These are phyloP conservation scores for Sylvilagus floridanus DNA, from an alignment of 2,797 vertebrate genomes.

Conservation along the genomic window DNA sequence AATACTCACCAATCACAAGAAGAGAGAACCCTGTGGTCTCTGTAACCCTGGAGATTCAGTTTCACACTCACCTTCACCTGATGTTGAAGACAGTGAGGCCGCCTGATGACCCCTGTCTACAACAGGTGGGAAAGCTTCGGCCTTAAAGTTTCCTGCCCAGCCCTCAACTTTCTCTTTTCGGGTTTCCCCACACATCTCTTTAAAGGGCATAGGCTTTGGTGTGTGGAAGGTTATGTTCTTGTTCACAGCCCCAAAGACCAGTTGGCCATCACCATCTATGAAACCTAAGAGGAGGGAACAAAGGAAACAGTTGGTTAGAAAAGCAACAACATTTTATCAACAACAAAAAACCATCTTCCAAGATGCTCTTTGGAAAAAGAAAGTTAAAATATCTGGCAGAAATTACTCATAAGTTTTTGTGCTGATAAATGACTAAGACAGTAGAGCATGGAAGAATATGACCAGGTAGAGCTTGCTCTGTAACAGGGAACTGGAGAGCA, in stretches of 20 bases:
- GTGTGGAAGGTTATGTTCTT: neutral
- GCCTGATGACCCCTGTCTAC: accelerated
- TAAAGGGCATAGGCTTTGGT: accelerated
- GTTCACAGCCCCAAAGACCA: accelerated
- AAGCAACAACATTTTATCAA: neutral
- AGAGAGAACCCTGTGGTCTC: accelerated
- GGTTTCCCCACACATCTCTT: slow-evolving; percentile 19
- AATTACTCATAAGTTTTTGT: neutral
- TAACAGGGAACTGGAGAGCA: no score
- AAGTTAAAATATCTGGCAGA: neutral
- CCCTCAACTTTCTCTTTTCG: slow-evolving; percentile 27
- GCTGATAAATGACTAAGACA: neutral
- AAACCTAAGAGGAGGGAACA: neutral
- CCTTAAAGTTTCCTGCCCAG: accelerated
- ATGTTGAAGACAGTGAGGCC: neutral
- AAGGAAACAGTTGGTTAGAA: neutral
- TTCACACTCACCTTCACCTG: neutral
- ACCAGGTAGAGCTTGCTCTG: neutral
- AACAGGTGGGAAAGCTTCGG: accelerated
- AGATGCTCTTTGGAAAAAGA: neutral
- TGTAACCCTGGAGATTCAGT: accelerated
- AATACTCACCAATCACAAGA: slow-evolving; percentile 41
- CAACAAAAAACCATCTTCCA: slow-evolving; percentile 13
- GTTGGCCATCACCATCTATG: accelerated
- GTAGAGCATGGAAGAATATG: neutral